Evolutionary conservation across 2,888 invertebrate genomes (phyloP).

Genomic region (Hipparchia semele): DNA sequence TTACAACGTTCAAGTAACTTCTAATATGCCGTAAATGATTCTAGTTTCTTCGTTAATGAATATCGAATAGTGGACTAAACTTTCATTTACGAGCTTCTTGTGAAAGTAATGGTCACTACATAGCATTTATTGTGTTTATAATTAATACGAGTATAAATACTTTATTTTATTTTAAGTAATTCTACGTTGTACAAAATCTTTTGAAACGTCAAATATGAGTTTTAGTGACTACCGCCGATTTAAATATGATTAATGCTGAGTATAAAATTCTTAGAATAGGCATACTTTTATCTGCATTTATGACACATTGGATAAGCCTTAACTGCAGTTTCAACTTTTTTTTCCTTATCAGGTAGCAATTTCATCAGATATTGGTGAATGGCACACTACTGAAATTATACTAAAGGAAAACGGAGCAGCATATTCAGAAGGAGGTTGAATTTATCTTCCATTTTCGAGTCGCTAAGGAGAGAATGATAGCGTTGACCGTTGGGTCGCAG

Average conservation of each 20-base stretch:
- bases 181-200: too few species aligned
- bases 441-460: conserved; percentile 4
- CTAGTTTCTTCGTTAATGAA: neutral
- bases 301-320: too few species aligned
- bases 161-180: too few species aligned
- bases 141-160: too few species aligned
- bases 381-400: conserved; percentile 1
- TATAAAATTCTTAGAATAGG: too few species aligned
- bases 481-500: neutral
- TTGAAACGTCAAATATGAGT: too few species aligned
- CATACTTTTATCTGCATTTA: too few species aligned
- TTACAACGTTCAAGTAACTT: neutral
- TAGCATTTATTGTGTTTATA: neutral
- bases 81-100: neutral
- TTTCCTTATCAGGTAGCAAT: neutral
- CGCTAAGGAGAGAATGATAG: neutral
- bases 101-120: neutral
- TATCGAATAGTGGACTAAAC: neutral
- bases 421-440: neutral
- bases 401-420: neutral
- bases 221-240: too few species aligned
- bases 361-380: neutral
- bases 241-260: too few species aligned
- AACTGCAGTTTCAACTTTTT: too few species aligned
- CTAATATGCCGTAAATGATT: neutral